Evolutionary conservation across 1,140 invertebrate genomes (phyloP), one percentile per base, ranked within the genome.

Genomic region (Drosophila bocki): DNA sequence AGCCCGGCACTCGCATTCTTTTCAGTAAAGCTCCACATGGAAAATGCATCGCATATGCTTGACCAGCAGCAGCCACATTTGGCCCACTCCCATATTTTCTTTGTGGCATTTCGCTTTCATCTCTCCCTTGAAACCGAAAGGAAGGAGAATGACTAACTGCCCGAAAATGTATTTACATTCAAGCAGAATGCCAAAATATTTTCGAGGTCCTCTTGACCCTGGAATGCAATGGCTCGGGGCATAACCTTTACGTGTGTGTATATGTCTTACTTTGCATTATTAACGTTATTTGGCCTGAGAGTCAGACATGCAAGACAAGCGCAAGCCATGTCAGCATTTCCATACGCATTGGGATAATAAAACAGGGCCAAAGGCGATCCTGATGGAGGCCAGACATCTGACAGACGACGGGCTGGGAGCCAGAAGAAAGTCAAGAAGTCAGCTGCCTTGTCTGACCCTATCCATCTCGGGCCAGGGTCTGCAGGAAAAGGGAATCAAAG

Each of bases 291-390:
- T 45, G 39, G 68, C 32, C 41, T 32, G 29, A 42, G 51, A 56
- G 59, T 17, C 75, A 33, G 53, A 33, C 35, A 68, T 69, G 69
- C 45, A 69, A 68, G 69, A 50, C 67, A 39, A 37, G 68, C 53
- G 37, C 44, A 42, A 22, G 15, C 29, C 53, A 29, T 71, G 44
- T 72, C 65, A 70, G 69, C 69, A 59, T 71, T 58, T 42, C 51
- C 42, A 67, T 70, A 54, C 62, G 62, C 67, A 70, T 68, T 70
- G 69, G 70, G 70, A 72, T 72, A 72, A 72, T 72, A 72, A 72
- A 59, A 51, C 51, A 13, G 19, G 37, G 44, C 53, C 67, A 50
- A 35, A 32, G 68, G 69, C 53, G 37, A 37, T 22, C n/a, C 45
- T 60, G 54, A 72, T 60, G 67, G 54, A 51, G 70, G 69, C 65